Base-by-base conservation (phyloP, 1,140 invertebrate genomes). In the Drosophila nigrodunni region DNA sequence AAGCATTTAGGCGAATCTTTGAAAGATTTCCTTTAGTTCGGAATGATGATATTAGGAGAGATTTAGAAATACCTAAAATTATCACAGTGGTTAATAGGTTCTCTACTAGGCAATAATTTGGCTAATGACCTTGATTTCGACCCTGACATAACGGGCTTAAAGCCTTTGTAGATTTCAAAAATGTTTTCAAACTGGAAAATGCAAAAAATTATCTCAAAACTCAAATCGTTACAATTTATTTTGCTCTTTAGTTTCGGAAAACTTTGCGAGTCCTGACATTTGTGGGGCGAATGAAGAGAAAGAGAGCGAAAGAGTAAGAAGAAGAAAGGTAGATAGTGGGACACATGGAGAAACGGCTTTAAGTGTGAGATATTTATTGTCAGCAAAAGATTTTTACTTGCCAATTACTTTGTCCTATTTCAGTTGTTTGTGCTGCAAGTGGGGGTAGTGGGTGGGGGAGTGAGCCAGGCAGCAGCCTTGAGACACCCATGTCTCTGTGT, bases 391-490 rank as follows among this genome's bases (percentile, higher is more conserved):
- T 25, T 58, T 58, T 39, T 34, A 34, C 30, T 61, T 35, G 9
- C 18, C 43, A 15, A 55, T 47, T 46, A 59, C 68, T 57, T 65
- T 71, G 68, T 71, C 43, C 69, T 43, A 66, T 72, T 72, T 65
- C 61, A 43, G 52, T 62, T 70, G 39, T 18, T 46, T 64, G 60
- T 47, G 34, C 34, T 35, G 66, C 34, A 43, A 5, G 3, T 41
- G 3, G 9, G 11, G 10, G 39, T 1, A 1, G 39, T 4, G 10
- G 41, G 41, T 6, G 41, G 41, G n/a, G 4, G 11, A n/a, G 41
- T 11, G 2, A 11, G 39, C 11, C 11, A 41, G 1, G 39, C 9
- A n/a, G 50, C 50, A 59, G 72, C 54, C 54, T 75, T 41, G 59
- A 71, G 52, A 71, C 54, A 46, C 37, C 44, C 37, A 41, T 13